Conservation (phyloP, 2,797 vertebrate genomes). For the Amazonetta brasiliensis region DNA sequence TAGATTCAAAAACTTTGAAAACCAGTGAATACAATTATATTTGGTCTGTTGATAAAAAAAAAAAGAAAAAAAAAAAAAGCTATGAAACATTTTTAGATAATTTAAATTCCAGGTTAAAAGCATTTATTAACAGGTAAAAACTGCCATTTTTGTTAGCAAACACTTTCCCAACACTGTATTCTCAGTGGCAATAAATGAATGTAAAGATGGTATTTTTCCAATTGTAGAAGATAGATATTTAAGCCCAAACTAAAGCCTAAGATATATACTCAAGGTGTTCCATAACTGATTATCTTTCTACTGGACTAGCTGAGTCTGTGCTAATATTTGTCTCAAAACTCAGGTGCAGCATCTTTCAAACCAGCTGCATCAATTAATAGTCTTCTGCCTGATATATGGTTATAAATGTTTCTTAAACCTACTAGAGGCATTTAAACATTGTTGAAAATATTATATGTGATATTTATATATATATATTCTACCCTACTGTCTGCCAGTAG, state of each 20-base stretch:
- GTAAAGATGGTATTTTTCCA: neutral
- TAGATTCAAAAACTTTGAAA: neutral
- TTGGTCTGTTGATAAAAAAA: fast-evolving
- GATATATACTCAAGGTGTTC: neutral
- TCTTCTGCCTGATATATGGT: neutral
- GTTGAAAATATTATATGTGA: neutral
- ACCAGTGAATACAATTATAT: neutral
- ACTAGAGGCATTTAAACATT: neutral
- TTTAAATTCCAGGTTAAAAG: neutral
- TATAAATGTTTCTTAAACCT: neutral
- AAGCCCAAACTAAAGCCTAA: neutral
- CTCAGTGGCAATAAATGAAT: neutral
- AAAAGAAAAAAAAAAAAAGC: no score
- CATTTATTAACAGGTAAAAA: neutral
- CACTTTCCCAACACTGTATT: neutral
- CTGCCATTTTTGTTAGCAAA: neutral
- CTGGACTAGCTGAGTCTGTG: neutral
- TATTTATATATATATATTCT: neutral
- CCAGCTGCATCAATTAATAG: neutral
- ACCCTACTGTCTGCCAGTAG: neutral
- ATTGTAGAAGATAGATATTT: neutral
- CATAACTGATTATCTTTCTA: neutral
- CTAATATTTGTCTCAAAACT: neutral
- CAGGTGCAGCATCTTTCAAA: neutral
- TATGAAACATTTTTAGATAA: neutral